Conservation (phyloP, 2,888 invertebrate species). For the Abrostola triplasia region DNA sequence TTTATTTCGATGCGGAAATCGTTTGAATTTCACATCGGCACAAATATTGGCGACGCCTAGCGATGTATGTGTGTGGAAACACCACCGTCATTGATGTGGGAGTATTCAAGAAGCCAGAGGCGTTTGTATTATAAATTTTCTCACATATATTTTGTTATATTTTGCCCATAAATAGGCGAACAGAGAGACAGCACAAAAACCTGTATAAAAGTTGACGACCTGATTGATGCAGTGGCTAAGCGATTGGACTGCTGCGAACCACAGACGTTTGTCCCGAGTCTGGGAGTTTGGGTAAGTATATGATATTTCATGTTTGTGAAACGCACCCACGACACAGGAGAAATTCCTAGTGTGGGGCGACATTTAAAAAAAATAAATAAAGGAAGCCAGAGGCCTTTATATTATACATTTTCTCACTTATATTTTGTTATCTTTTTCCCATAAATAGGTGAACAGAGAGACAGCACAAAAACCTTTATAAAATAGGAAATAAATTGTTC, state of each 20-base stretch:
- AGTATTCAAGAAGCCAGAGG: background rate
- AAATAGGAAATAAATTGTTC: too few relatives aligned
- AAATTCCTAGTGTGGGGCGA: too few relatives aligned
- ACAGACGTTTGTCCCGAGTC: too few relatives aligned
- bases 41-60: conserved; percentile 1
- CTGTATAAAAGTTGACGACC: too few relatives aligned
- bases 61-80: background rate
- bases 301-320: too few relatives aligned
- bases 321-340: too few relatives aligned
- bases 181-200: too few relatives aligned
- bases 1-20: conserved; percentile 1
- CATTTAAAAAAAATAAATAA: too few relatives aligned
- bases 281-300: too few relatives aligned
- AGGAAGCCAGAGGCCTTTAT: background rate
- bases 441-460: background rate
- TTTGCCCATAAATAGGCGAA: background rate
- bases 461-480: too few relatives aligned
- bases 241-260: too few relatives aligned
- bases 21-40: conserved; percentile 1
- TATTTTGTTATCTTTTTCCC: background rate
- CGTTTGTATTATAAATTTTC: background rate
- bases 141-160: background rate
- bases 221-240: too few relatives aligned
- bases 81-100: background rate
- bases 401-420: background rate